Evolutionary conservation across 2,888 invertebrate genomes (phyloP), one percentile per base, ranked within the genome.

Genomic region (Timandra comae): DNA sequence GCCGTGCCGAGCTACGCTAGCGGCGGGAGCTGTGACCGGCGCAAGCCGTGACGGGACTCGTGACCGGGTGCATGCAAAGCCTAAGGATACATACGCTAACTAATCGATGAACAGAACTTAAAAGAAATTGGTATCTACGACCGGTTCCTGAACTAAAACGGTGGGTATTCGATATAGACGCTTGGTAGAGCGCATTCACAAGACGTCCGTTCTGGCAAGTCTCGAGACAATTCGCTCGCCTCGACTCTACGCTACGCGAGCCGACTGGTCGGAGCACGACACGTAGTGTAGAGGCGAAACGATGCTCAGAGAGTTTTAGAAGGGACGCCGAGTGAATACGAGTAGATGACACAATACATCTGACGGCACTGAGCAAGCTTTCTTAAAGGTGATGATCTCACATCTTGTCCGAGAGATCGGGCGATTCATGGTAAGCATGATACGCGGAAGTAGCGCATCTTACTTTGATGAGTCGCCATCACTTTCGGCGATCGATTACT

Each of bases 321-420:
- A 46, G 54, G 66, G 35, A 10, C 63, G 52, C 41, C 75, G 63
- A 62, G 79, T 80, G 70, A 48, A 56, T 70, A 61, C 79, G 86
- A 86, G 86, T 86, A 86, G 86, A 86, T 82, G 64, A 85, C 86
- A 82, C 82, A 86, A 86, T 85, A 86, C 86, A 86, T 82, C 85
- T 86, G 86, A 86, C 86, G 86, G 82, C 84, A 86, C 86, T 86
- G 86, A 86, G 84, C 84, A 85, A 85, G 84, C 84, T 82, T 79
- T 73, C 61, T 67, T 77, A 74, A 61, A 67, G 67, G 79, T 79
- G 82, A 77, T 79, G 75, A 74, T 72, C 63, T 66, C 66, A 71
- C 66, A 67, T 72, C 70, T 66, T 63, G 62, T 62, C 51, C 68
- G 74, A 68, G 72, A 76, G 78, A 60, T 72, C 63, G 75, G 72